phyloP scores from a whole-genome alignment of 2,797 vertebrate species.

The Oceanodroma leucorhoa region DNA sequence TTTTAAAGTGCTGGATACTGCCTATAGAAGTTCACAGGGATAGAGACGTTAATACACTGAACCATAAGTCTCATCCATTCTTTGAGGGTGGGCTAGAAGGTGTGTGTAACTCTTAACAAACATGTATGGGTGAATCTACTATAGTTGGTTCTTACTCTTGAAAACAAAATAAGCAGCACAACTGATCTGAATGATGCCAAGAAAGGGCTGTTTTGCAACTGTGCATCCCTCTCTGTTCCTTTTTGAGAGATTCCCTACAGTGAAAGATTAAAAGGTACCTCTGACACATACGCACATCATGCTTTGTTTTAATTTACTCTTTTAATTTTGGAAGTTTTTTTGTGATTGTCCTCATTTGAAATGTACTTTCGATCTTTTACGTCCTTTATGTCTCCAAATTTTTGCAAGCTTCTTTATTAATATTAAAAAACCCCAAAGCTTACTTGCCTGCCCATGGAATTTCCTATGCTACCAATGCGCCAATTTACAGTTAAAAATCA shows the following conservation, averaged over 20 bases:
- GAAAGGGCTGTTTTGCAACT: not conserved
- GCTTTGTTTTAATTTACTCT: not conserved
- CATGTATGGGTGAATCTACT: not conserved
- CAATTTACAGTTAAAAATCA: constrained; percentile 13
- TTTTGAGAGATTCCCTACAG: not conserved
- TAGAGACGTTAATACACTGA: accelerated
- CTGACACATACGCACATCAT: accelerated
- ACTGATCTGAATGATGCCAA: not conserved
- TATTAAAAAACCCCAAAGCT: not conserved
- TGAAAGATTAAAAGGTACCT: not conserved
- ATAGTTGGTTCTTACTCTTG: not conserved
- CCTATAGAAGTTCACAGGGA: not conserved
- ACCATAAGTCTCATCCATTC: not conserved
- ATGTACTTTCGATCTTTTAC: not conserved
- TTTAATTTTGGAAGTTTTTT: accelerated
- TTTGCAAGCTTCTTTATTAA: not conserved
- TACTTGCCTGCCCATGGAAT: not conserved
- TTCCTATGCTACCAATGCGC: not conserved
- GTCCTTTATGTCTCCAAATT: not conserved
- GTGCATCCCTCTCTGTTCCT: not conserved
- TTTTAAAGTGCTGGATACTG: not conserved
- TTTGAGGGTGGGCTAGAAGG: not conserved
- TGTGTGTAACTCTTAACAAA: not conserved
- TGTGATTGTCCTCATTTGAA: not conserved
- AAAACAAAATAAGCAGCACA: not conserved